Base-by-base conservation (phyloP, 2,113 vertebrate species). In the Tetrax tetrax region DNA sequence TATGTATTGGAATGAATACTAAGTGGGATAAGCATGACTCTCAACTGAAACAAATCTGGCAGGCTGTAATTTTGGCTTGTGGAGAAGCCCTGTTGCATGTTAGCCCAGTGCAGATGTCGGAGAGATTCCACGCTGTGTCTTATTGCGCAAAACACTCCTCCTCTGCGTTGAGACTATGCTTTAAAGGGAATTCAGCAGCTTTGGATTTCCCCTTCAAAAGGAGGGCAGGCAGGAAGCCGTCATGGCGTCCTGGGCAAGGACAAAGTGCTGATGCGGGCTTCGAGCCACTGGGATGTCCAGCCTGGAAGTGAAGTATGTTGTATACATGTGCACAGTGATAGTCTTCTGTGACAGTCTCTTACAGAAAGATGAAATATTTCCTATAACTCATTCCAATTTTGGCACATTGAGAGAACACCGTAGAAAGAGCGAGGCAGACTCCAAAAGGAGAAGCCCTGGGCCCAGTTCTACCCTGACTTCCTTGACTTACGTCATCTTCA, bases 1-100 rank as follows among this genome's bases (percentile, higher is more conserved):
- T 96, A 95, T 95, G 69, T 75, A 97, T 96, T 84, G 89, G 69
- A 68, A 77, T 76, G 69, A 78, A 68, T 65, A 16, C 60, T 60
- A 21, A 93, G 70, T 47, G 63, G 81, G 59, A 57, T 90, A 82
- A 90, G 63, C 7, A 5, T 60, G 71, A 74, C 38, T 94, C 83
- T 78, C 57, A 35, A 14, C 50, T 69, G 83, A 65, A 77, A 41
- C 20, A 72, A 71, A 70, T 57, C 64, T 86, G 63, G 24, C 33
- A 64, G 66, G 24, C n/a, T 74, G 0, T 15, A 41, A 20, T 25
- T 81, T 51, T 24, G 24, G 53, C 13, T 75, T 71, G 14, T 23
- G 31, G 63, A 86, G 63, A 76, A 75, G 51, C 48, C n/a, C 24
- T 23, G 21, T 43, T 51, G 38, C 64, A 50, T 41, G 66, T 56